Conservation (phyloP, 2,113 vertebrate genomes). For the Brachyhypopomus occidentalis region DNA sequence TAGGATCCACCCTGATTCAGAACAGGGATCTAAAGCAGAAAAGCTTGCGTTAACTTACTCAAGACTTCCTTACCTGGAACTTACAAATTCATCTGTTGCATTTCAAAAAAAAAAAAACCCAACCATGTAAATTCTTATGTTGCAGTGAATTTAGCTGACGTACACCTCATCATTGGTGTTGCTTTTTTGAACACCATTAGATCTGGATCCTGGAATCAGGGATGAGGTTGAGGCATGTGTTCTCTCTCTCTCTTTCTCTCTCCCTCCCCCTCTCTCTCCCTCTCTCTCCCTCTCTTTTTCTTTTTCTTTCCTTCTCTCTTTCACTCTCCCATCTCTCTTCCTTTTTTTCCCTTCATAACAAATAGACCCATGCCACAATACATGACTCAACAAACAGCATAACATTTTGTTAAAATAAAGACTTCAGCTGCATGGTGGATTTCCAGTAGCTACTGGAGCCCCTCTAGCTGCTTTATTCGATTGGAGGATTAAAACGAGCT, state of each 20-base stretch:
- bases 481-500: slow-evolving; percentile 72
- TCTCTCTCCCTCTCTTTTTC: not conserved
- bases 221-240: not conserved
- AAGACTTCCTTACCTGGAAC: not conserved
- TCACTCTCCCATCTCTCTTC: not conserved
- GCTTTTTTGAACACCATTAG: not conserved
- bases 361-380: not conserved
- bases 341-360: not conserved
- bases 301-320: not conserved
- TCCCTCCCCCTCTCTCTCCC: slow-evolving; percentile 56
- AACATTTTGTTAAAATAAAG: slow-evolving; percentile 38
- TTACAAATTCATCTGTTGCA: not conserved
- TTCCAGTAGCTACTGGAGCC: not conserved
- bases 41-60: too few species aligned
- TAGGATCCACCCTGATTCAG: too few species aligned
- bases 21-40: too few species aligned
- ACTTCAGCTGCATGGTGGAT: not conserved
- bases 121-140: not conserved
- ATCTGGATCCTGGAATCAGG: not conserved
- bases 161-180: not conserved
- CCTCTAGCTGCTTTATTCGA: slow-evolving; percentile 69
- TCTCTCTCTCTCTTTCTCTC: slow-evolving; percentile 4
- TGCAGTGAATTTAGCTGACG: not conserved
- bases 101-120: not conserved
- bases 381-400: not conserved